Evolutionary conservation across 2,113 vertebrate genomes (phyloP).

Genomic region (Bettongia penicillata): DNA sequence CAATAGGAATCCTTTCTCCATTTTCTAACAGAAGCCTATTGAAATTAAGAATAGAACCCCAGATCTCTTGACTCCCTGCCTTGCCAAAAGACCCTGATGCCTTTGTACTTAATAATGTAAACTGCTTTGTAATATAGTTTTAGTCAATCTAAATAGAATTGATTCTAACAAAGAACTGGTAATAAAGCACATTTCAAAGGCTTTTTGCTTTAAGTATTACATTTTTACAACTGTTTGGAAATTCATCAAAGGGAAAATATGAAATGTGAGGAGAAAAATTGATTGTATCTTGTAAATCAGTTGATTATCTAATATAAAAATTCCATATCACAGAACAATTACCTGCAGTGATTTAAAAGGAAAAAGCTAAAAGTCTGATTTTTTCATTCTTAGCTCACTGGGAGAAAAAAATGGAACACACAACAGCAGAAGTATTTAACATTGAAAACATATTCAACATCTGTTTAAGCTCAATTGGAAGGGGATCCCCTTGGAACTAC

Average conservation of each 20-base stretch:
- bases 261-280: slow-evolving; percentile 32
- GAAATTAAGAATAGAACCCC: not conserved
- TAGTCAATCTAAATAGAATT: slow-evolving; percentile 57
- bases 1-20: not conserved
- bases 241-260: slow-evolving; percentile 53
- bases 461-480: slow-evolving; percentile 56
- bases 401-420: slow-evolving; percentile 19
- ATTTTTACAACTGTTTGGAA: slow-evolving; percentile 16
- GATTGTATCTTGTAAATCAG: slow-evolving; percentile 50
- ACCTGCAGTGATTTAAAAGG: slow-evolving; percentile 44
- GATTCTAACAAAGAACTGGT: slow-evolving; percentile 60
- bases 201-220: slow-evolving; percentile 50
- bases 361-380: slow-evolving; percentile 47
- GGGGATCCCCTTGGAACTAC: slow-evolving; percentile 44
- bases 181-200: slow-evolving; percentile 58
- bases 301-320: slow-evolving; percentile 64
- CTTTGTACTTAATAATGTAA: slow-evolving; percentile 41
- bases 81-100: not conserved
- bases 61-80: not conserved
- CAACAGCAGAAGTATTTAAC: slow-evolving; percentile 52
- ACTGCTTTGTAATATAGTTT: slow-evolving; percentile 41
- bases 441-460: slow-evolving; percentile 62
- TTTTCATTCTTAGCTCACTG: slow-evolving; percentile 48
- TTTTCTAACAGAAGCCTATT: slow-evolving; percentile 29
- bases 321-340: slow-evolving; percentile 57